Base-by-base conservation (phyloP, 1,140 invertebrate genomes). In the Orchestia grillus region DNA sequence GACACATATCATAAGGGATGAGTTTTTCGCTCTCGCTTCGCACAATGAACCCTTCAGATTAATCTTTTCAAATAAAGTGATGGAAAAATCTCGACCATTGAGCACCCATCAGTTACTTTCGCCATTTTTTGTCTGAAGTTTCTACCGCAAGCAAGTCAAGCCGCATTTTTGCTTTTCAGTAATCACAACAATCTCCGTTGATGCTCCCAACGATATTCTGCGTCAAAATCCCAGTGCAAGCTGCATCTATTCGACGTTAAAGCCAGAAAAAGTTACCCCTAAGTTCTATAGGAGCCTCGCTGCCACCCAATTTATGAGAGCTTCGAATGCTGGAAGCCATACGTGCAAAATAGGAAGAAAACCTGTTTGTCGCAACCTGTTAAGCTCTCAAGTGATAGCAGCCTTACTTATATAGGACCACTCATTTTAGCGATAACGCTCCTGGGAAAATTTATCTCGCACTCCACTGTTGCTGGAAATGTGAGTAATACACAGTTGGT, bases 81-180 rank as follows among this genome's bases (percentile, higher is more conserved):
- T 16, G 36, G 92, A 94, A 94, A 94, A 94, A 94, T 94, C 44
- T 8, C 44, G 43, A 3, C 44, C 44, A 94, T 94, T 94, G 44
- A 94, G 15, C 44, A n/a, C 92, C 36, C 43, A 28, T 94, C 92
- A 45, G 44, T 44, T 94, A 94, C 92, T 94, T 94, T 45, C 3
- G 43, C 43, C 19, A 47, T 40, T 94, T 94, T 94, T 94, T 42
- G 43, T 28, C 8, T 94, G 43, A 43, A 15, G 41, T 94, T 47
- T n/a, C 44, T 47, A 94, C 92, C 92, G 92, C 92, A 94, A 94
- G 43, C 92, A 94, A 94, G 92, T 94, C 92, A 94, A 94, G 92
- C 92, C 6, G 44, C 92, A 94, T 94, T 94, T 94, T 94, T 94
- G 92, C 92, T 94, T 94, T 94, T 94, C 92, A 94, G 40, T 44